A percentile compares a stretch with the other conserved stretches of the same genome.
phyloP scores from a whole-genome alignment of 2,113 vertebrate species.

The Pristiophorus japonicus region DNA sequence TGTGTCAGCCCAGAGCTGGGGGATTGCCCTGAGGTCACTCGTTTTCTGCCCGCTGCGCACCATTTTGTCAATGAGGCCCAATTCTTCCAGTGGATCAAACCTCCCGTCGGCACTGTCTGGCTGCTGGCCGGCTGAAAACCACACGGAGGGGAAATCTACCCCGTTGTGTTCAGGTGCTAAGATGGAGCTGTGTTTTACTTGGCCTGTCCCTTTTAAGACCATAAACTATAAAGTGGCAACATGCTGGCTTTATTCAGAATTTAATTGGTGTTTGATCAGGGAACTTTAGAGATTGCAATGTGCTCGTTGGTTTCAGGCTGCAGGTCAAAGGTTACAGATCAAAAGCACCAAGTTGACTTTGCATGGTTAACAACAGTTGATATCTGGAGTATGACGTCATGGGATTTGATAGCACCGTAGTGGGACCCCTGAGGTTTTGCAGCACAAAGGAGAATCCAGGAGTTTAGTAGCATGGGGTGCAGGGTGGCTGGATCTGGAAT shows the following conservation, averaged over 20 bases:
- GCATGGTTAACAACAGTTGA: neutral
- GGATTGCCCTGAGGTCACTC: neutral
- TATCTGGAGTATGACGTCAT: neutral
- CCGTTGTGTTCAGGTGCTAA: too few relatives aligned
- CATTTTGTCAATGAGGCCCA: neutral
- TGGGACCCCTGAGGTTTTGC: neutral
- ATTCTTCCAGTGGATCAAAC: neutral
- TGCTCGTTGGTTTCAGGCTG: neutral
- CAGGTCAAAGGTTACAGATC: neutral
- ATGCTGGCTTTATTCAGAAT: neutral
- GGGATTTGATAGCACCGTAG: neutral
- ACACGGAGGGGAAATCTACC: neutral
- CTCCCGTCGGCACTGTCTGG: too few relatives aligned
- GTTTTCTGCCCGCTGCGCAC: neutral
- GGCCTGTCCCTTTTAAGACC: neutral
- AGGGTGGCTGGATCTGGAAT: neutral
- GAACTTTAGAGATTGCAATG: neutral
- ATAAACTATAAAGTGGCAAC: neutral
- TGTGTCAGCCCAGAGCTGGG: neutral
- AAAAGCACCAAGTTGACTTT: neutral
- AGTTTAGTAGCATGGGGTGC: neutral
- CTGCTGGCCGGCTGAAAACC: neutral
- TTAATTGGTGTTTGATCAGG: neutral
- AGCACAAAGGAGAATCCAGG: neutral
- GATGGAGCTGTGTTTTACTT: neutral